Base-by-base conservation (phyloP, 2,888 invertebrate species). In the Altica lythri region DNA sequence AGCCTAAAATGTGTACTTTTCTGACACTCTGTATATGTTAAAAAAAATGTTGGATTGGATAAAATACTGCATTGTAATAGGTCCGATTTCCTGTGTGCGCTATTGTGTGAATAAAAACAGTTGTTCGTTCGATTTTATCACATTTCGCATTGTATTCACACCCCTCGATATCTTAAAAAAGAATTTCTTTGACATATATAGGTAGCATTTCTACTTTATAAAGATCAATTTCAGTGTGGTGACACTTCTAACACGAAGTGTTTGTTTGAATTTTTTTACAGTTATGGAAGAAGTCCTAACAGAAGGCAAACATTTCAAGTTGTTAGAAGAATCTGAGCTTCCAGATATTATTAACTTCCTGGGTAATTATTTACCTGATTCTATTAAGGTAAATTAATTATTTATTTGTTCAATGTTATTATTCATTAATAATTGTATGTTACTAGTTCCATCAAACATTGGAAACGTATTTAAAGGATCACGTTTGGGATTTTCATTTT, bases 401-500 rank as follows among this genome's bases (percentile, higher is more conserved):
- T 14, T n/a, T 14, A 10, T 30, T 22, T 18, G 12, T 9, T 8
- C 4, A 34, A 2, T n/a, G 14, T 12, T 17, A n/a, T 35, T 13
- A 22, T 32, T 40, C 8, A 14, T 27, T 27, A 40, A n/a, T n/a
- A 8, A 8, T 29, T 4, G 3, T 54, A 12, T 50, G 44, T 67
- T 83, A 83, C 37, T 80, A 92, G 92, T 91, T 92, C 81, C 92
- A 92, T 80, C 91, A 92, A 82, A 92, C 92, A 75, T 83, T 92
- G 77, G 85, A 88, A 83, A 92, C 92, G 80, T 91, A 88, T 83
- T 84, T 89, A 78, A 87, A 86, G 81, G 89, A 92, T 79, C 86
- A 86, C 74, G 89, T 92, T 78, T 92, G 92, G 92, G 86, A 92
- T 77, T 92, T 92, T 81, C 83, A 90, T 80, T 92, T 92, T 83